Conservation (phyloP, 2,113 vertebrate genomes). For the Macaca nemestrina region DNA sequence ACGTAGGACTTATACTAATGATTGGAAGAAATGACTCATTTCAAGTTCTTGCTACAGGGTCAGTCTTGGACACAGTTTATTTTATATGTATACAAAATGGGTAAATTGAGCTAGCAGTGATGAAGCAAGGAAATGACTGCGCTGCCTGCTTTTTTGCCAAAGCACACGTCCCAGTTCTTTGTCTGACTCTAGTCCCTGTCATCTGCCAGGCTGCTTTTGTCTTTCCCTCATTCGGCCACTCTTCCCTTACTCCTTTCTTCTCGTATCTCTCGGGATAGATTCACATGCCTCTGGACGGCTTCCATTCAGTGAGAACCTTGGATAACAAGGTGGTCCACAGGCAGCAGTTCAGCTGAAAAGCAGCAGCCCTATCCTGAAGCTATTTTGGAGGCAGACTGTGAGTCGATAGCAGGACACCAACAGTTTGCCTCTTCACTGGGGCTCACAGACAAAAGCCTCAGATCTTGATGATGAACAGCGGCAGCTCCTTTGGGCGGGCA, state of each 20-base stretch:
- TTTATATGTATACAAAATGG: not conserved
- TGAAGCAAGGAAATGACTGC: not conserved
- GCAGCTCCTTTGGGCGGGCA: not conserved
- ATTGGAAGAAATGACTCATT: not conserved
- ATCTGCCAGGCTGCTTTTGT: not conserved
- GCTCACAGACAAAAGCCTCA: slow-evolving; percentile 48
- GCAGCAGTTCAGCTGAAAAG: not conserved
- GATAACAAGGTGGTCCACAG: accelerated
- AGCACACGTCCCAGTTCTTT: slow-evolving; percentile 39
- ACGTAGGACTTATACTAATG: not conserved
- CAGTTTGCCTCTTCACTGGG: not conserved
- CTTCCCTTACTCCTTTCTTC: not conserved
- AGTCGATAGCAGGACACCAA: slow-evolving; percentile 13
- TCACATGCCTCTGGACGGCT: not conserved
- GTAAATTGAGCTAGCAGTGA: not conserved
- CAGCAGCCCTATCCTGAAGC: accelerated
- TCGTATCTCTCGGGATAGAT: not conserved
- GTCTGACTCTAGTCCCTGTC: not conserved
- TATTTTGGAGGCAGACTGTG: not conserved
- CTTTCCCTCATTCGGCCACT: not conserved
- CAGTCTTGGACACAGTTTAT: not conserved
- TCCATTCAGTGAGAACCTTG: not conserved
- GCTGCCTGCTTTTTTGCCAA: not conserved
- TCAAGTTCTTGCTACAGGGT: not conserved
- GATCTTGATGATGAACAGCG: not conserved